Percentiles rank a stretch among this genome's conserved stretches.
phyloP scores from a whole-genome alignment of 2,888 invertebrate species.

The Pyrgus malvae region DNA sequence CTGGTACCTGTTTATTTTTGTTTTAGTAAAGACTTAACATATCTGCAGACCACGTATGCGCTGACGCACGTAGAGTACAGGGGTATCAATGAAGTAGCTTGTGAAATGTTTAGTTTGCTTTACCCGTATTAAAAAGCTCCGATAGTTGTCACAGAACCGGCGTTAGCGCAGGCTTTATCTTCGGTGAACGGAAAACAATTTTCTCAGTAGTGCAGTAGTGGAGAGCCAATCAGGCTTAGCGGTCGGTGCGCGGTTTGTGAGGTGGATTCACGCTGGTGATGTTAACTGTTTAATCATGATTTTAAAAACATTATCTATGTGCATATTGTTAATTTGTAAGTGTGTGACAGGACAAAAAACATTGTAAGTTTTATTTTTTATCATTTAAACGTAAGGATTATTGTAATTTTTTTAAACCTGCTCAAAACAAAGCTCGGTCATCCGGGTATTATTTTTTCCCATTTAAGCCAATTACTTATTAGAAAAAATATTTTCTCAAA shows the following conservation, averaged over 20 bases:
- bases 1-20: constrained; percentile 3
- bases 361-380: constrained; percentile 48
- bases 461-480: no score
- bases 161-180: constrained; percentile 59
- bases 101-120: constrained; percentile 45
- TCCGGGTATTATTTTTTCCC: no score
- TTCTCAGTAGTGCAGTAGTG: constrained; percentile 59
- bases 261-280: constrained; percentile 49
- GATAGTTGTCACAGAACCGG: constrained; percentile 36
- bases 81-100: constrained; percentile 39
- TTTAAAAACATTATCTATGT: constrained; percentile 51
- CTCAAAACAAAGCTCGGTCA: no score
- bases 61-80: constrained; percentile 46
- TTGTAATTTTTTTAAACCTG: neutral
- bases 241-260: constrained; percentile 56
- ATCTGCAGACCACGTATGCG: constrained; percentile 32
- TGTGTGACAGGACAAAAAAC: constrained; percentile 56
- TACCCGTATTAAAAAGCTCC: constrained; percentile 58
- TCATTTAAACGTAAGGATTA: neutral
- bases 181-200: constrained; percentile 43
- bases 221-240: constrained; percentile 61
- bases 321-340: constrained; percentile 46
- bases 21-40: constrained; percentile 29
- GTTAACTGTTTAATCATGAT: constrained; percentile 60
- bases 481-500: no score